phyloP scores from a whole-genome alignment of 2,113 vertebrate genomes.

The Trichechus manatus region DNA sequence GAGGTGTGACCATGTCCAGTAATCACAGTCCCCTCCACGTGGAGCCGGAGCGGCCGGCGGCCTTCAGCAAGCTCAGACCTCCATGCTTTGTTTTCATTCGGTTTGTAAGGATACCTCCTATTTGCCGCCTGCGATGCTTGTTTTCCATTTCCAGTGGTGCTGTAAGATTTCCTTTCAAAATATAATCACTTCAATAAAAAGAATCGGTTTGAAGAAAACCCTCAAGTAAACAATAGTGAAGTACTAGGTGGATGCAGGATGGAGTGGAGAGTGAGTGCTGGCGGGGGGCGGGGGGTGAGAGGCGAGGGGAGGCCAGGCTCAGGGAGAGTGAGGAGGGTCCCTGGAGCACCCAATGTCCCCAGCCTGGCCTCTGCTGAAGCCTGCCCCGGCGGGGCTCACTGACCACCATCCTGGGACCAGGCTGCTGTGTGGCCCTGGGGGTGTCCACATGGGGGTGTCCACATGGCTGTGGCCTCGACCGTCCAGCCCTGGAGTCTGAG shows the following conservation, averaged over 20 bases:
- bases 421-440: not conserved
- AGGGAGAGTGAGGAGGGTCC: not conserved
- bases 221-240: slow-evolving; percentile 57
- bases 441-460: too few relatives aligned
- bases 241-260: not conserved
- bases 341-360: not conserved
- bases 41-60: too few relatives aligned
- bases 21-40: not conserved
- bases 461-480: not conserved
- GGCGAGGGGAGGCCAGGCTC: not conserved
- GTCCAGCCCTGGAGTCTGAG: not conserved
- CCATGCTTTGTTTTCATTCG: slow-evolving; percentile 1
- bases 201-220: slow-evolving; percentile 60
- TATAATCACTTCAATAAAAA: slow-evolving; percentile 74
- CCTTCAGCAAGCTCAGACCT: not conserved
- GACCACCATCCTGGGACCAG: too few relatives aligned
- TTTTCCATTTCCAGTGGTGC: slow-evolving; percentile 72
- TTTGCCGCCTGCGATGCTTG: slow-evolving; percentile 52
- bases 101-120: not conserved
- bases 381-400: too few relatives aligned
- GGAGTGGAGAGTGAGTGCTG: not conserved
- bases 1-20: not conserved
- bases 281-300: accelerated
- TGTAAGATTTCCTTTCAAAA: slow-evolving; percentile 76
- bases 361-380: too few relatives aligned